Evolutionary conservation across 2,797 vertebrate species (phyloP).

Genomic region (Smutsia temminckii): DNA sequence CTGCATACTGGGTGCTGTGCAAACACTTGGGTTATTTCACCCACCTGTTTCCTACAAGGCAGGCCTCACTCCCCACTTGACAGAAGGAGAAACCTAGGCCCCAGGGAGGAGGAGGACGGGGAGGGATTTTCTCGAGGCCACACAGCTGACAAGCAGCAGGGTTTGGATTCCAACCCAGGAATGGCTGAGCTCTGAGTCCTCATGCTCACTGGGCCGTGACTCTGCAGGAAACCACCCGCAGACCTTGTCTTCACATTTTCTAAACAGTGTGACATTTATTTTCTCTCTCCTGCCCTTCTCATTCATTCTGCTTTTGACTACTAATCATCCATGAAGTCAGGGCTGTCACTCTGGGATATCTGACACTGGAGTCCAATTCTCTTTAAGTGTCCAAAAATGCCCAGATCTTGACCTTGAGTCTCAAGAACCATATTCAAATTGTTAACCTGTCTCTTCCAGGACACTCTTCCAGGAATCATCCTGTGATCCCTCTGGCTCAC

Average conservation of each 20-base stretch:
- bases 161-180: neutral
- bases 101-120: neutral
- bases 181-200: neutral
- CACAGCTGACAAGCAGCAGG: neutral
- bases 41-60: neutral
- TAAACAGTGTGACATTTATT: neutral
- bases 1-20: neutral
- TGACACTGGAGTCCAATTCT: neutral
- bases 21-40: neutral
- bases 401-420: neutral
- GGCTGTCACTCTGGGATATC: neutral
- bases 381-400: neutral
- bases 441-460: neutral
- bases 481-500: no score
- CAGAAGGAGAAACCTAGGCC: neutral
- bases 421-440: neutral
- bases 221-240: neutral
- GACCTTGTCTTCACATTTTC: neutral
- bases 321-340: neutral
- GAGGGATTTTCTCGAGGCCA: neutral
- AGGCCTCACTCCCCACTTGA: neutral
- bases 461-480: no score
- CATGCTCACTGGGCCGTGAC: no score
- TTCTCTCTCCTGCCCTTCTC: neutral
- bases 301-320: neutral